These are phyloP conservation scores for Paralichthys olivaceus DNA, from an alignment of 2,113 vertebrate genomes.

Conservation along the genomic window DNA sequence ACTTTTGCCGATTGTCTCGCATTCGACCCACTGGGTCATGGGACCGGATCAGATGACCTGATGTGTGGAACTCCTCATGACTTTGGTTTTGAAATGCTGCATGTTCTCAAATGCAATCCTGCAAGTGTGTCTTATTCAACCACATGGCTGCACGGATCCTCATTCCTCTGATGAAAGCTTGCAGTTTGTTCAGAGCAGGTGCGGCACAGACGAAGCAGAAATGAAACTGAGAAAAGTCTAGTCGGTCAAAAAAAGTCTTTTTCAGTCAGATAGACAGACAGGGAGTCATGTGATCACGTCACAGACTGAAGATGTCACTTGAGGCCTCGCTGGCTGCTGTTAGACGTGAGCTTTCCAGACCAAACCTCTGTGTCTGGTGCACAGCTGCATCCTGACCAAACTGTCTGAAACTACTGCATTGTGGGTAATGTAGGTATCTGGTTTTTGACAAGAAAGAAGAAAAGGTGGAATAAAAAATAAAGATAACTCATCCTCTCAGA, in stretches of 20 bases:
- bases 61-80: slow-evolving; percentile 40
- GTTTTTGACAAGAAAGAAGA: background rate
- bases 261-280: background rate
- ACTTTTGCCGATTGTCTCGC: background rate
- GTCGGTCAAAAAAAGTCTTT: no score
- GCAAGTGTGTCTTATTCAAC: background rate
- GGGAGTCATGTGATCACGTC: background rate
- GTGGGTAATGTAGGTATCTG: background rate
- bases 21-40: slow-evolving; percentile 36
- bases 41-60: slow-evolving; percentile 6
- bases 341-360: no score
- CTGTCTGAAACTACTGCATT: background rate
- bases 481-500: no score
- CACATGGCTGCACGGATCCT: background rate
- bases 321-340: background rate
- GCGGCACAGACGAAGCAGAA: slow-evolving; percentile 6
- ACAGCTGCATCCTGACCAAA: no score
- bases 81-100: slow-evolving; percentile 32
- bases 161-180: background rate
- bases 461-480: background rate
- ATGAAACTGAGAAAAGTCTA: background rate
- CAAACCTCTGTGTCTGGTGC: no score
- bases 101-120: no score
- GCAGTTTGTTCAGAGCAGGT: background rate
- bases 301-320: background rate